Base-by-base conservation (phyloP, 2,888 invertebrate species). In the Ariolimax columbianus region DNA sequence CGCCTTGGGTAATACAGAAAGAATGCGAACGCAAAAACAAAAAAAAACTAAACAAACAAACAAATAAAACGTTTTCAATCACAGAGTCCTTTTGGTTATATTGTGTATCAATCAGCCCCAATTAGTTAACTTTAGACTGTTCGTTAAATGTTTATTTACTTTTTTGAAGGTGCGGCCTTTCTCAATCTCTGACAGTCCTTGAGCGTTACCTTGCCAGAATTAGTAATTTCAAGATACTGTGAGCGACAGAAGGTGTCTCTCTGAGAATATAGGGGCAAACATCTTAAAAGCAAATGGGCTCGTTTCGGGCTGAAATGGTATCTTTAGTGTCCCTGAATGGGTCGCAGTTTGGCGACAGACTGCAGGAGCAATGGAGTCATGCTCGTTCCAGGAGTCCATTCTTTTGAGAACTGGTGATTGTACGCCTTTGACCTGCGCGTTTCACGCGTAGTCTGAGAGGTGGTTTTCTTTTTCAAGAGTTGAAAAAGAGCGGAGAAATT, bases 251-350 rank as follows among this genome's bases (percentile, higher is more conserved):
- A 47, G 81, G 72, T 81, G 43, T 17, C 38, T 4, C 1, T 0
- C 36, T 6, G 36, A 70, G 26, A 72, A 38, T 36, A 72, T 36
- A 55, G 72, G 55, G n/a, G 72, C 72, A 81, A 81, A 81, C 81
- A 81, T 81, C 70, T 55, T 81, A 72, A 40, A 51, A 23, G 72
- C 81, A 70, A 81, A 81, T 81, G 72, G 81, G 38, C 38, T 70
- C 81, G 36, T 81, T 81, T 72, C 36, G 55, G 72, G 55, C 70
- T 66, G 55, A 81, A 72, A 81, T 81, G 72, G 81, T 47, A 66
- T 70, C 81, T 81, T 81, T 72, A 81, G 72, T n/a, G 51, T 51
- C 51, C 9, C 40, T 81, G 36, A 81, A 81, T 72, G 70, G 81
- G 14, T 55, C 36, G 9, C 51, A 70, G 47, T 81, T 70, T 81